These are phyloP conservation scores for Rhinichthys klamathensis DNA, from an alignment of 2,113 vertebrate species.

Conservation along the genomic window DNA sequence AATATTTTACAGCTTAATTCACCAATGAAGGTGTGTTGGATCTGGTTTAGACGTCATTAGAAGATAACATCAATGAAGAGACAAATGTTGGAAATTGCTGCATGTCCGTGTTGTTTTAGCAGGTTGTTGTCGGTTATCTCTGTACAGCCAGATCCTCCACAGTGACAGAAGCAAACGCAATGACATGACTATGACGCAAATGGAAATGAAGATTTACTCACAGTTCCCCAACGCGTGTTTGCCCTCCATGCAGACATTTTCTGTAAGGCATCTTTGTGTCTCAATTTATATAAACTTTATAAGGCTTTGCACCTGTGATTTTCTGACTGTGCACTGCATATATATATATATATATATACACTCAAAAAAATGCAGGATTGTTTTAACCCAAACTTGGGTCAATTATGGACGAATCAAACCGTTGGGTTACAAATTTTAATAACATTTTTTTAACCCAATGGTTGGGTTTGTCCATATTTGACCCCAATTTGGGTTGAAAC, in stretches of 20 bases:
- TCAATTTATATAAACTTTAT: no score
- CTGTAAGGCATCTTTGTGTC: neutral
- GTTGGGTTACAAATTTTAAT: no score
- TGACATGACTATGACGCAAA: conserved; percentile 71
- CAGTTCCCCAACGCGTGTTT: conserved; percentile 46
- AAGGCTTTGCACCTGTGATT: no score
- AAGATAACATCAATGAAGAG: conserved; percentile 55
- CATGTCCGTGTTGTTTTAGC: conserved; percentile 41
- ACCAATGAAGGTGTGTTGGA: neutral
- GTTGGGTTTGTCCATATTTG: no score
- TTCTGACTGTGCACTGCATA: no score
- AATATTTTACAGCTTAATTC: neutral
- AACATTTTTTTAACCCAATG: no score
- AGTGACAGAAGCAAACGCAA: conserved; percentile 71
- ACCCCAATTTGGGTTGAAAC: no score
- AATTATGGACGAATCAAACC: no score
- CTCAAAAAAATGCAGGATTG: no score
- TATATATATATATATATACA: no score
- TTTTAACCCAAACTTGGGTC: no score
- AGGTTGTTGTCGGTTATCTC: conserved; percentile 74
- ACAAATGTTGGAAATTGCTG: conserved; percentile 26
- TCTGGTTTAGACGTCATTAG: neutral
- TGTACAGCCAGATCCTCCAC: conserved; percentile 65
- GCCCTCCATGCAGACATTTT: neutral
- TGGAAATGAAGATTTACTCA: conserved; percentile 63